Base-by-base conservation (phyloP, 2,888 invertebrate species). In the Diplazon laetatorius region DNA sequence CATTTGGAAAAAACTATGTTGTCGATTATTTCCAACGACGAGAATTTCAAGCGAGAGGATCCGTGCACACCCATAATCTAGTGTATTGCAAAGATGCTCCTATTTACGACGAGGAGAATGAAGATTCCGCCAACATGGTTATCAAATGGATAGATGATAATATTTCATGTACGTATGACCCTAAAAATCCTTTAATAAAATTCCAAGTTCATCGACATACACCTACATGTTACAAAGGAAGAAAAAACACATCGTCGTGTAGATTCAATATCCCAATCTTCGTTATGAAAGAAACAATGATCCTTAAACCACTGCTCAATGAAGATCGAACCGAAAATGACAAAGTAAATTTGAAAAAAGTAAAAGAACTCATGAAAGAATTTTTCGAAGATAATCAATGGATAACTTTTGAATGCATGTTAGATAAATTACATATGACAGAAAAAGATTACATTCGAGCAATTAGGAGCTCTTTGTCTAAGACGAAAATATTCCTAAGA, bases 141-240 rank as follows among this genome's bases (percentile, higher is more conserved):
- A 30, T 62, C 10, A 10, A 62, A 25, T 62, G 44, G 44, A 44
- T 62, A 10, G 62, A 62, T 16, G 16, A 30, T n/a, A 14, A 12
- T n/a, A 42, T 42, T 10, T 42, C 42, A 42, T 42, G 42, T 84
- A 89, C 90, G 1, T 89, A 89, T 80, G 91, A 92, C 86, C 80
- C 87, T 79, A 80, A 84, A 42, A 91, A 90, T 91, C 8, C 82
- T 66, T 81, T 78, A 91, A 55, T 83, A 91, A 0, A 85, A 78
- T 62, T 44, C 1, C 60, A 62, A 44, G 44, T 44, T n/a, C 44
- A 62, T 62, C 39, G 42, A 62, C 60, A 62, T 42, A 42, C 42
- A 10, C 42, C 10, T 42, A 42, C 42, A n/a, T 42, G 60, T 25
- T 62, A 44, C 14, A 62, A 42, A 42, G 30, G 30, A 30, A 30